A percentile compares a stretch with the other conserved stretches of the same genome.
Evolutionary conservation across 2,888 invertebrate genomes (phyloP).

Genomic region (Drosophila borealis): DNA sequence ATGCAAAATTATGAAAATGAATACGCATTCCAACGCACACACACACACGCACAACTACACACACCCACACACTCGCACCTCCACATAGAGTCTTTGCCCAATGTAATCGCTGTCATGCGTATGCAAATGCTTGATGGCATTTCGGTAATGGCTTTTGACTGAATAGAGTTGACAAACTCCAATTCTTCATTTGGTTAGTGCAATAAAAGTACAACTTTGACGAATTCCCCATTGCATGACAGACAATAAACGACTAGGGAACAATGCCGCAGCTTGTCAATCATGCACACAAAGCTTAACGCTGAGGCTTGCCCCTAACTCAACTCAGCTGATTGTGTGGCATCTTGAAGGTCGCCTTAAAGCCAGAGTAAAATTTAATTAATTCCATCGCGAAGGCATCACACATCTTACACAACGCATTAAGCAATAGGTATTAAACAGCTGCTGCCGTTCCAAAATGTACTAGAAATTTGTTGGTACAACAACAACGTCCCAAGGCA

Average conservation of each 20-base stretch:
- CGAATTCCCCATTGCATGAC: constrained; percentile 26
- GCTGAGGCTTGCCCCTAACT: constrained; percentile 12
- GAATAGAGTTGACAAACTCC: constrained; percentile 30
- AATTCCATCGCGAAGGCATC: constrained; percentile 47
- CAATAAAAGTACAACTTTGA: constrained; percentile 47
- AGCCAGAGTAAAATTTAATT: constrained; percentile 62
- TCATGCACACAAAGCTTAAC: constrained; percentile 33
- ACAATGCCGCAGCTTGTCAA: constrained; percentile 59
- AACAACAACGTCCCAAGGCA: constrained; percentile 24
- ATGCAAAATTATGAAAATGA: constrained; percentile 66
- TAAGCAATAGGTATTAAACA: constrained; percentile 45
- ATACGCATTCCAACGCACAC: constrained; percentile 32
- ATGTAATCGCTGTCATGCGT: constrained; percentile 38
- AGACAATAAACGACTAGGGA: constrained; percentile 31
- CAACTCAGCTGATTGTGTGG: constrained; percentile 11
- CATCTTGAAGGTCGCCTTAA: constrained; percentile 54
- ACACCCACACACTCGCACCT: not conserved
- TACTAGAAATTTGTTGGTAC: constrained; percentile 31
- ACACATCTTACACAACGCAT: constrained; percentile 52
- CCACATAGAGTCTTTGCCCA: not conserved
- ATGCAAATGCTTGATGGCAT: constrained; percentile 55
- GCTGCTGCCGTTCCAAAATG: constrained; percentile 49
- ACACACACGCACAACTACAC: not conserved
- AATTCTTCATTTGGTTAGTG: constrained; percentile 51
- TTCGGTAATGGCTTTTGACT: constrained; percentile 51